Conservation (phyloP, 1,140 invertebrate species). For the Scaptomyza montana region DNA sequence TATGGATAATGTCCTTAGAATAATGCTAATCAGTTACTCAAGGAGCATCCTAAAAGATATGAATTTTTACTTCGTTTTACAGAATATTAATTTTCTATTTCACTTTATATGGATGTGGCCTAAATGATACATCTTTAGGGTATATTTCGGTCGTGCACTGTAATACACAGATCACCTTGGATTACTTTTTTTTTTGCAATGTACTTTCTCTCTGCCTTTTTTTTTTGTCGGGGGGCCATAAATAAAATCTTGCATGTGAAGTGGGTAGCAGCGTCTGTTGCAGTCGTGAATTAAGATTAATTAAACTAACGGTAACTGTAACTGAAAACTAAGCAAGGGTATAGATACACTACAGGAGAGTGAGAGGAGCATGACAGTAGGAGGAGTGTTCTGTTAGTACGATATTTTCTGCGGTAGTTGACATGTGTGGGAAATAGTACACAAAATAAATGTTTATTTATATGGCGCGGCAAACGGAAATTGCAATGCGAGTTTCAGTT, state of each 20-base stretch:
- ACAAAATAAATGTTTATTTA: conserved; percentile 80
- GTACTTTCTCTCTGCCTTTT: not conserved
- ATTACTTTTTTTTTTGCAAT: not conserved
- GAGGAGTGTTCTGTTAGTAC: not conserved
- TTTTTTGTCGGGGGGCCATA: conserved; percentile 52
- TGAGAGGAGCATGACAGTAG: conserved; percentile 3
- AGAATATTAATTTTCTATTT: no score
- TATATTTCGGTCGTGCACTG: not conserved
- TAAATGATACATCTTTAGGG: not conserved
- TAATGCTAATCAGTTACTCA: no score
- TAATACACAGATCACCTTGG: not conserved
- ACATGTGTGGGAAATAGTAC: conserved; percentile 64
- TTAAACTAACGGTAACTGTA: conserved; percentile 75
- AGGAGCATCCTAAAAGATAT: no score
- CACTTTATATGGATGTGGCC: no score
- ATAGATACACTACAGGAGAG: not conserved
- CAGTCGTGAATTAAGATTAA: conserved; percentile 80
- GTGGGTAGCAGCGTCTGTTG: conserved; percentile 67
- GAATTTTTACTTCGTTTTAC: no score
- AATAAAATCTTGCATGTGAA: conserved; percentile 78
- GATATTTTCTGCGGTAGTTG: conserved; percentile 49
- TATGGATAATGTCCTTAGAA: no score
- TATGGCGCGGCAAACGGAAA: conserved; percentile 73
- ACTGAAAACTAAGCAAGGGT: conserved; percentile 68
- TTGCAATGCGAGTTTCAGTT: conserved; percentile 62